phyloP scores from a whole-genome alignment of 2,888 invertebrate genomes.

The Pomacea canaliculata region DNA sequence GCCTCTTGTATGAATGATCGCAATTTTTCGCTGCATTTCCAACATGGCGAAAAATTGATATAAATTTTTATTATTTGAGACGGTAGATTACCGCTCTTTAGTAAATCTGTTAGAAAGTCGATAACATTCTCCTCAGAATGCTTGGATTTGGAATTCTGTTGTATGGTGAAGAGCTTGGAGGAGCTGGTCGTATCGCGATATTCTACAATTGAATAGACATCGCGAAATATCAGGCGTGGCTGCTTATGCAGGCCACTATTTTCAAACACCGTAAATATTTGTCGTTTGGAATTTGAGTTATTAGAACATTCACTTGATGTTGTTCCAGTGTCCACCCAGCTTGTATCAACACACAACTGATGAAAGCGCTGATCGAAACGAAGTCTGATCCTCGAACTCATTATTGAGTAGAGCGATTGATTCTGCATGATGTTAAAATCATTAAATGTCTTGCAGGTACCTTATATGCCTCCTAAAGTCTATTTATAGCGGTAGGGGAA shows the following conservation, averaged over 20 bases:
- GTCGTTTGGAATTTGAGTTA: too few species aligned
- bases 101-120: not conserved
- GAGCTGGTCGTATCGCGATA: not conserved
- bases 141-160: not conserved
- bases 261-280: not conserved
- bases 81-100: not conserved
- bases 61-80: not conserved
- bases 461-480: too few species aligned
- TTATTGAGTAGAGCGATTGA: too few species aligned
- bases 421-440: too few species aligned
- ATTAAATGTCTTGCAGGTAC: too few species aligned
- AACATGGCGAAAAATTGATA: not conserved
- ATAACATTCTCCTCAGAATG: conserved; percentile 11
- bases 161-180: not conserved
- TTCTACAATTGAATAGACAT: too few species aligned
- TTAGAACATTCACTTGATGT: too few species aligned
- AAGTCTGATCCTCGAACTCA: too few species aligned
- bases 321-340: too few species aligned
- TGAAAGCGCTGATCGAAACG: too few species aligned
- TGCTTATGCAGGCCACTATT: conserved; percentile 7
- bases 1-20: not conserved
- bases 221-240: not conserved
- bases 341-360: too few species aligned
- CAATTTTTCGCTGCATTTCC: not conserved
- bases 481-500: too few species aligned